A percentile compares a stretch with the other conserved stretches of the same genome.
These are phyloP conservation scores for Masticophis lateralis DNA, from an alignment of 2,797 vertebrate genomes.

Conservation along the genomic window DNA sequence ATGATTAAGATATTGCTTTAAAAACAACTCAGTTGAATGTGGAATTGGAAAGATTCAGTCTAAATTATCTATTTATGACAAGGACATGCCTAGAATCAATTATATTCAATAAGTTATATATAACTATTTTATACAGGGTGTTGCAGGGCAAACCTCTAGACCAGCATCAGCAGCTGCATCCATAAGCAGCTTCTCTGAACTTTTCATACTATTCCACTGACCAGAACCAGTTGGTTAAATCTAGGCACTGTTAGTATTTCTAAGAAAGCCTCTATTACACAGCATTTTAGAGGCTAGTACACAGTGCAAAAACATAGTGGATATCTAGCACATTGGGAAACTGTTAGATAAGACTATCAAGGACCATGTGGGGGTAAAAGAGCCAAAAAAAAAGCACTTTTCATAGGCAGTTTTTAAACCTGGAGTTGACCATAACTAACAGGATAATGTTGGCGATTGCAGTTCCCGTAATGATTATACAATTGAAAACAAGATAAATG, in stretches of 20 bases:
- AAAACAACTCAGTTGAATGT: not conserved
- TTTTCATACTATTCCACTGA: not conserved
- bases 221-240: not conserved
- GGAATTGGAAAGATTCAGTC: slow-evolving; percentile 19
- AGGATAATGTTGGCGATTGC: not conserved
- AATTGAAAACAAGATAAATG: not conserved
- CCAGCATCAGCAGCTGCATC: not conserved
- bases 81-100: slow-evolving; percentile 28
- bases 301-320: not conserved
- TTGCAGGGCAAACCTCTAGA: not conserved
- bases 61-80: slow-evolving; percentile 9
- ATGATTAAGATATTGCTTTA: slow-evolving; percentile 6
- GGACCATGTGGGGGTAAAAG: accelerated
- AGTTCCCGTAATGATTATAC: not conserved
- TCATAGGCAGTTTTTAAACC: not conserved
- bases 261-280: not conserved
- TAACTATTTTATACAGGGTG: not conserved
- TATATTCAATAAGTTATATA: not conserved
- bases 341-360: not conserved
- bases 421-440: not conserved
- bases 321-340: not conserved
- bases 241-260: not conserved
- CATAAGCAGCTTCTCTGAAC: not conserved
- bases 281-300: not conserved
- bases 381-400: not conserved